Base-by-base conservation (phyloP, 2,113 vertebrate species). In the Neolamprologus variostigma region DNA sequence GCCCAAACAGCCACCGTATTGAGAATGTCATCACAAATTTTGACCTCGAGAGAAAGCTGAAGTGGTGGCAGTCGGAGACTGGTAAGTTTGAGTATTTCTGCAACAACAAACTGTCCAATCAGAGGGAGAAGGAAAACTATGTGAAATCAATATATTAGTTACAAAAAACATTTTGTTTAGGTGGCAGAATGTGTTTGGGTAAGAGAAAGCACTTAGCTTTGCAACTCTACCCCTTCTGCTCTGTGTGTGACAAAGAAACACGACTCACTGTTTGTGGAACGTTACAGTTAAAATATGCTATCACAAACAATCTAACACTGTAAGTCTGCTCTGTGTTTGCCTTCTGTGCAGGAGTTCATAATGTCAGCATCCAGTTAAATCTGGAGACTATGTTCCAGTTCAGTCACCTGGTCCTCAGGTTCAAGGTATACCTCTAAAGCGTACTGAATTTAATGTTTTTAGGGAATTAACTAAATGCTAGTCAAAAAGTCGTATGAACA, bases 21-120 rank as follows among this genome's bases (percentile, higher is more conserved):
- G 97, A 98, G 87, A 99, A 98, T 6, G 31, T 97, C 82, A 97
- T 99, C 90, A 96, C 97, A 7, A 94, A 94, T 1, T 98, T 98
- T 86, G 96, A 97, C 59, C 94, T 94, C 0, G 93, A 97, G 21
- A 96, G 95, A 88, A 97, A 96, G 92, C 96, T 96, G 80, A 97
- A 95, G 87, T 98, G 98, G 98, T 99, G 98, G 97, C 98, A 98
- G 89, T 98, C 98, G 6, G 97, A 98, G 96, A 98, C 98, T 0
- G 97, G 98, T 98, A 91, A 83, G 89, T 90, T 71, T 13, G 21
- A 42, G 21, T 31, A 3, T 17, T 59, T 2, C 26, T 33, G 11
- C 47, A 55, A 7, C 3, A 14, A 28, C 4, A 7, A 45, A 47
- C 4, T 19, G 4, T 68, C 47, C 45, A 83, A 19, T 61, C 12